A percentile compares a stretch with the other conserved stretches of the same genome.
Evolutionary conservation across 2,797 vertebrate species (phyloP).

Genomic region (Acipenser transmontanus): DNA sequence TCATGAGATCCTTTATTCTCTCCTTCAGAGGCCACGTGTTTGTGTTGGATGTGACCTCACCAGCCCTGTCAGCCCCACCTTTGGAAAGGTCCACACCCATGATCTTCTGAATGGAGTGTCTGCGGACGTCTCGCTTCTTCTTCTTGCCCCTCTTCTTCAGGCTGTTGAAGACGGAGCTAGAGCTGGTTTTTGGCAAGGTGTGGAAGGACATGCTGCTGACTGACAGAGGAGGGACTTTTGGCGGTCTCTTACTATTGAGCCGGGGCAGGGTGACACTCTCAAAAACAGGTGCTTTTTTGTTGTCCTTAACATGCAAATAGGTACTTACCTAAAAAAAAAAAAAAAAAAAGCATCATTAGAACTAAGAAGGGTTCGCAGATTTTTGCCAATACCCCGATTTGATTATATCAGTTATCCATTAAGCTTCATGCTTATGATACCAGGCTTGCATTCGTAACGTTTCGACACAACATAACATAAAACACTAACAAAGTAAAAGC

Average conservation of each 20-base stretch:
- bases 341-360: no score
- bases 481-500: no score
- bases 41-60: constrained; percentile 49
- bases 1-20: constrained; percentile 27
- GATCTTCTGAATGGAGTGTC: constrained; percentile 71
- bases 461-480: no score
- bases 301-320: constrained; percentile 65
- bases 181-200: constrained; percentile 37
- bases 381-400: background rate
- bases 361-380: background rate
- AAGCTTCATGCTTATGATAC: constrained; percentile 34
- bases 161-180: constrained; percentile 64
- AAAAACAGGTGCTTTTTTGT: constrained; percentile 47
- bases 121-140: constrained; percentile 49
- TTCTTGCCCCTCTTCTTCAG: constrained; percentile 66
- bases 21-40: constrained; percentile 80
- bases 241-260: constrained; percentile 29
- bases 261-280: constrained; percentile 51
- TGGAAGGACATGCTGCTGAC: constrained; percentile 34
- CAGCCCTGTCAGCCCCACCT: constrained; percentile 16
- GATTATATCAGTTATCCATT: constrained; percentile 18
- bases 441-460: constrained; percentile 23
- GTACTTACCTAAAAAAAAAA: constrained; percentile 58
- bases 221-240: background rate
- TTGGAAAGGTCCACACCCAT: constrained; percentile 56